Conservation (phyloP, 2,888 invertebrate species). For the Alcis repandata region DNA sequence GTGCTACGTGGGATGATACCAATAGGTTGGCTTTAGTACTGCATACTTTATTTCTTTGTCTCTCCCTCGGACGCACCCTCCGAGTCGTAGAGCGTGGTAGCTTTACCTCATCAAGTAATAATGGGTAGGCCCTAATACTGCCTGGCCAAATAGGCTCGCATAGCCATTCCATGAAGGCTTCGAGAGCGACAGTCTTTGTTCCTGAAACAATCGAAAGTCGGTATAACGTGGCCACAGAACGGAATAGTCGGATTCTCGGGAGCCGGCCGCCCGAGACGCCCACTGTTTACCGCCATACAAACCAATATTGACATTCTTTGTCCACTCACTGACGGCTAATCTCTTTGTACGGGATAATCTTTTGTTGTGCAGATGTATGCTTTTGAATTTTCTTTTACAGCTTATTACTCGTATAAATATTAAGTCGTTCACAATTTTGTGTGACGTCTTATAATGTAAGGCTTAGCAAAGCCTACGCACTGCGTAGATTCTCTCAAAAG, state of each 20-base stretch:
- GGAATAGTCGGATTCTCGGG: slow-evolving; percentile 72
- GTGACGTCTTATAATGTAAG: slow-evolving; percentile 8
- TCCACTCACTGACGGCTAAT: slow-evolving; percentile 77
- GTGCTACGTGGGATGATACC: background rate
- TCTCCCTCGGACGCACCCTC: slow-evolving; percentile 6
- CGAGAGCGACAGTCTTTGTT: slow-evolving; percentile 61
- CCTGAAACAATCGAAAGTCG: slow-evolving; percentile 66
- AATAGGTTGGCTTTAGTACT: background rate
- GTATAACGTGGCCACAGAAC: slow-evolving; percentile 60
- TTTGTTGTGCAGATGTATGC: slow-evolving; percentile 61
- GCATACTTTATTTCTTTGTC: slow-evolving; percentile 5
- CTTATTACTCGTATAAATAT: slow-evolving; percentile 40
- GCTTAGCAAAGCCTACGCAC: slow-evolving; percentile 24
- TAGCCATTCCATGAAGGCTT: slow-evolving; percentile 45
- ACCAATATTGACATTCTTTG: slow-evolving; percentile 83
- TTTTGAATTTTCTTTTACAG: slow-evolving; percentile 49
- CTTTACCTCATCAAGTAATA: slow-evolving; percentile 28
- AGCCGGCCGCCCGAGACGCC: slow-evolving; percentile 65
- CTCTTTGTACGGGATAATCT: slow-evolving; percentile 74
- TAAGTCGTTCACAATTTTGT: slow-evolving; percentile 19
- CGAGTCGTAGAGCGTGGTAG: background rate
- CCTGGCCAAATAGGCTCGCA: slow-evolving; percentile 26
- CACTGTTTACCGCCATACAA: slow-evolving; percentile 76
- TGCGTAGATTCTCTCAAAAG: background rate
- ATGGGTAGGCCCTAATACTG: slow-evolving; percentile 18